A percentile compares a stretch with the other conserved stretches of the same genome.
phyloP scores from a whole-genome alignment of 2,888 invertebrate species.

The Orchesella flavescens region DNA sequence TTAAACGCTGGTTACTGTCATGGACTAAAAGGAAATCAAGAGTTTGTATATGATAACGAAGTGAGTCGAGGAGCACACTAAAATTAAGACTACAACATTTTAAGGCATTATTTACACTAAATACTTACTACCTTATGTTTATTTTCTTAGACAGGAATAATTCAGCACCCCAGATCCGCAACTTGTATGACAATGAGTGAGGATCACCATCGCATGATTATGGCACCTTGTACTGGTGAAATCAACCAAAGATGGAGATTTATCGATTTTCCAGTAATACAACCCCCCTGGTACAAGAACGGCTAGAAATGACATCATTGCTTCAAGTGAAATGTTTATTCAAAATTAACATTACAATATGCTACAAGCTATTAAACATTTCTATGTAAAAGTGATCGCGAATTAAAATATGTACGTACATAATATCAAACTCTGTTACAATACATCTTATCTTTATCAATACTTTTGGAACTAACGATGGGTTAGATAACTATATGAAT shows the following conservation, averaged over 20 bases:
- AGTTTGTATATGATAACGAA: slow-evolving; percentile 91
- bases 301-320: background rate
- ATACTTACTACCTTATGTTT: background rate
- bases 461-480: too few relatives aligned
- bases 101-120: background rate
- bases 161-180: slow-evolving; percentile 12
- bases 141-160: slow-evolving; percentile 16
- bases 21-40: slow-evolving; percentile 97
- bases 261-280: background rate
- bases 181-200: slow-evolving; percentile 34
- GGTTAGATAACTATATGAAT: too few relatives aligned
- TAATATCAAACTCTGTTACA: too few relatives aligned
- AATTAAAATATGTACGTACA: too few relatives aligned
- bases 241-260: slow-evolving; percentile 17
- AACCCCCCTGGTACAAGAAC: too few relatives aligned
- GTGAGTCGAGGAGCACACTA: slow-evolving; percentile 73
- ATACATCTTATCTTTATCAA: too few relatives aligned
- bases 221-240: slow-evolving; percentile 18
- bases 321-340: background rate
- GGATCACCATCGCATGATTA: background rate
- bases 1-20: slow-evolving; percentile 83
- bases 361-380: too few relatives aligned
- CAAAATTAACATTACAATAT: too few relatives aligned
- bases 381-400: too few relatives aligned
- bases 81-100: background rate